A percentile compares a stretch with the other conserved stretches of the same genome.
These are phyloP conservation scores for Corydoras maculifer DNA, from an alignment of 2,113 vertebrate species.

Conservation along the genomic window DNA sequence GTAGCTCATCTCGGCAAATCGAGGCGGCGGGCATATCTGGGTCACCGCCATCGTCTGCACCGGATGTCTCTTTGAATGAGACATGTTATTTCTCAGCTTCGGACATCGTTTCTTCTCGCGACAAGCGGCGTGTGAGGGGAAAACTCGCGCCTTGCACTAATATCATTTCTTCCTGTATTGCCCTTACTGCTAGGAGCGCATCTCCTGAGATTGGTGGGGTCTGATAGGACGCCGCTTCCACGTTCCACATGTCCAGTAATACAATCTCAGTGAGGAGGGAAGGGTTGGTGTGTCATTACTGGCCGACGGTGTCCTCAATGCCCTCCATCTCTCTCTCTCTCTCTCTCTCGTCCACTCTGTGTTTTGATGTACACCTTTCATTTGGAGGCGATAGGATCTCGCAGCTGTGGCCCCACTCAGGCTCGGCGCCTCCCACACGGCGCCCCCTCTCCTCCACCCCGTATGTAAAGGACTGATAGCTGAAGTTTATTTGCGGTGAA, in stretches of 20 bases:
- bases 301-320: neutral
- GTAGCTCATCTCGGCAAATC: conserved; percentile 6
- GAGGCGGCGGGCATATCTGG: conserved; percentile 7
- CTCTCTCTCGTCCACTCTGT: neutral
- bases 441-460: conserved; percentile 27
- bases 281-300: conserved; percentile 9
- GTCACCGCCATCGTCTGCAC: conserved; percentile 1
- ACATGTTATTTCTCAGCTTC: conserved; percentile 6
- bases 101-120: neutral
- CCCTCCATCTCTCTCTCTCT: conserved; percentile 6
- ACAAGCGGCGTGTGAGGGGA: neutral
- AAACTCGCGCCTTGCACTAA: conserved; percentile 25
- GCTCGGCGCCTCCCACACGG: conserved; percentile 31
- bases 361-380: conserved; percentile 20
- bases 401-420: conserved; percentile 30
- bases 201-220: conserved; percentile 34
- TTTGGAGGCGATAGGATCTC: conserved; percentile 27
- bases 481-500: conserved; percentile 26
- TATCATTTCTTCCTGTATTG: conserved; percentile 28
- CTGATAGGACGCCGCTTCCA: conserved; percentile 33
- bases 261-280: conserved; percentile 29
- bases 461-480: conserved; percentile 46
- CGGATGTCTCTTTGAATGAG: conserved; percentile 13
- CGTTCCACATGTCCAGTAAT: conserved; percentile 35
- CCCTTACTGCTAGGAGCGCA: conserved; percentile 3